Evolutionary conservation across 2,113 vertebrate species (phyloP), one percentile per base, ranked within the genome.

Genomic region (Menidia beryllina): DNA sequence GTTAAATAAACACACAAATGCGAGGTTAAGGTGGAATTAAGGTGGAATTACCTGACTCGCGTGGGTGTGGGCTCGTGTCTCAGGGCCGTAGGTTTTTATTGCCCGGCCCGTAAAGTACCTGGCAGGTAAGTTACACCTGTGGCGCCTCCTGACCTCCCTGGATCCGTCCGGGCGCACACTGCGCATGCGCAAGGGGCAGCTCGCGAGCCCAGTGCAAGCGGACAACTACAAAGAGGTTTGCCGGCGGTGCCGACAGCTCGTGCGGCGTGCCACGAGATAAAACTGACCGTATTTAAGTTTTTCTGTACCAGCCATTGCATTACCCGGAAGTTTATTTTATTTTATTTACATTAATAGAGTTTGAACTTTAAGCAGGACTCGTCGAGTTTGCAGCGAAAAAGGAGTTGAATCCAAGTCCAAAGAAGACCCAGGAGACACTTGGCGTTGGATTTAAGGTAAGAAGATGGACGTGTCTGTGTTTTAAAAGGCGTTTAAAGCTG

Each of bases 201-300:
- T 65, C 2, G 20, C 13, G 1, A 41, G 72, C 69, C 9, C 63
- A 20, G 51, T n/a, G n/a, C n/a, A n/a, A n/a, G 84, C 63, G 79
- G 76, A 81, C 55, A 23, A 85, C 83, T 86, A 90, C 87, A 90
- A 91, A 90, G 88, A 75, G 68, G 69, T 72, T n/a, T 68, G 63
- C 58, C n/a, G 70, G 12, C 27, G 55, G 48, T 45, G 47, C 14
- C 3, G 66, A 68, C 55, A 43, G 72, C 65, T 56, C 71, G 52
- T 15, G 47, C 20, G 0, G 49, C 26, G 45, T 19, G 21, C 60
- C 13, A 5, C 45, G 12, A 47, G 38, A 2, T 12, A 12, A 60
- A 71, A 11, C 38, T 7, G 4, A 48, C 56, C 47, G 15, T 2
- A 17, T 17, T 15, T 13, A 11, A n/a, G 13, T 15, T 55, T 43